Base-by-base conservation (phyloP, 2,888 invertebrate species). In the Caenorhabditis doughertyi region DNA sequence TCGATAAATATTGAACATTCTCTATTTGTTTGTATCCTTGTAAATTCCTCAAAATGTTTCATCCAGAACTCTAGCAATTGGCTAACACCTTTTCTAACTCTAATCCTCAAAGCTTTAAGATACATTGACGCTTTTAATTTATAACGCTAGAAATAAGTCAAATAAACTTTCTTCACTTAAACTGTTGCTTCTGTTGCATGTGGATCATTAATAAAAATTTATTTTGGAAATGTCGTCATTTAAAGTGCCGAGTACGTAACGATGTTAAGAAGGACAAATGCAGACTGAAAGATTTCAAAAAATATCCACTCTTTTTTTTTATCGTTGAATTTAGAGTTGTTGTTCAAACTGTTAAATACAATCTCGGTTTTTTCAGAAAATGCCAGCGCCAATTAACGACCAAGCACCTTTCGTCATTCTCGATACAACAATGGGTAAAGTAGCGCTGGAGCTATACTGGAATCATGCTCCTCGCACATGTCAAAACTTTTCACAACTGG, bases 381-480 rank as follows among this genome's bases (percentile, higher is more conserved):
- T 81, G 81, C 70, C 81, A 16, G 76, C 81, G 3, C 65, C 65
- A 5, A 42, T 76, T 16, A 71, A 49, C 35, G 81, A 82, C 21
- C 81, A 85, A 51, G 62, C 79, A n/a, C 86, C 86, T 9, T 86
- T 65, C 76, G 85, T 86, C 13, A 79, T 82, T 44, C 55, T 86
- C 18, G 85, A 86, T 51, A 86, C 86, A 23, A 84, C 80, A 68
- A 97, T 98, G 97, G 99, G 99, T 0, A 95, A 95, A 89, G 94
- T 99, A 64, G 94, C 95, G 0, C 93, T 98, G 62, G 98, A 99
- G 93, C 94, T 99, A 85, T 99, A 99, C 92, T 99, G 99, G 99
- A 96, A 96, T 92, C 98, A 99, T 92, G 95, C 98, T 0, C 98
- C 98, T n/a, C 95, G 95, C 87, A 98, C 98, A 0, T 99, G 99